Conservation (phyloP, 2,113 vertebrate genomes). For the Austrofundulus limnaeus region DNA sequence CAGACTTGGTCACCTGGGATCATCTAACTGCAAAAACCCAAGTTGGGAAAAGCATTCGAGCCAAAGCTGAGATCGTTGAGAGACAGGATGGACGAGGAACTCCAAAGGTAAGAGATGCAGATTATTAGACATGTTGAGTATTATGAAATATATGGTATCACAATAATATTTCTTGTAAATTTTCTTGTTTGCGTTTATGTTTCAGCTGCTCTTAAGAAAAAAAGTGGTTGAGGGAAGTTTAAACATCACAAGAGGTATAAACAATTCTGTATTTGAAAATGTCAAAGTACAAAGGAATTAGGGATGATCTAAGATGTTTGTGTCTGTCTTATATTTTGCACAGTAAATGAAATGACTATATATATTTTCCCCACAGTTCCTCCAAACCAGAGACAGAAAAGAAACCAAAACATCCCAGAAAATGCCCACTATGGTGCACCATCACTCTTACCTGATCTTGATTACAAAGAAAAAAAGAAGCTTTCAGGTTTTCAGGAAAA, state of each 20-base stretch:
- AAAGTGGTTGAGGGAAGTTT: constrained; percentile 9
- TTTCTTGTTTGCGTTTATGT: constrained; percentile 2
- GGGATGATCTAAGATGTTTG: too few relatives aligned
- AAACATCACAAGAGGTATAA: constrained; percentile 51
- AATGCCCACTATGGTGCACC: not conserved
- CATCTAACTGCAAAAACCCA: constrained; percentile 35
- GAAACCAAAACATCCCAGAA: not conserved
- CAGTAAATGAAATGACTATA: not conserved
- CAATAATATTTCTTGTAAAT: not conserved
- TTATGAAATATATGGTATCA: not conserved
- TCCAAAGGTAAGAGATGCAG: constrained; percentile 60
- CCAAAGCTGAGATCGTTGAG: constrained; percentile 77
- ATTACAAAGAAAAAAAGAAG: not conserved
- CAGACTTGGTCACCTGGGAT: constrained; percentile 78
- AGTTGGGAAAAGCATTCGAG: constrained; percentile 66
- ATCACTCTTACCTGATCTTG: constrained; percentile 4
- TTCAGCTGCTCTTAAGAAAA: constrained; percentile 47
- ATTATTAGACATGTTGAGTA: not conserved
- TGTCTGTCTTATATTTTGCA: not conserved
- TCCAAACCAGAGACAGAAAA: constrained; percentile 25
- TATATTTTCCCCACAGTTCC: constrained; percentile 34
- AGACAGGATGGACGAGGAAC: constrained; percentile 76
- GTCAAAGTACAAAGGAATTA: too few relatives aligned
- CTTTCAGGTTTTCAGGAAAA: not conserved
- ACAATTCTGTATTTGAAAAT: not conserved